These are phyloP conservation scores for Smutsia temminckii DNA, from an alignment of 2,797 vertebrate species.

Conservation along the genomic window DNA sequence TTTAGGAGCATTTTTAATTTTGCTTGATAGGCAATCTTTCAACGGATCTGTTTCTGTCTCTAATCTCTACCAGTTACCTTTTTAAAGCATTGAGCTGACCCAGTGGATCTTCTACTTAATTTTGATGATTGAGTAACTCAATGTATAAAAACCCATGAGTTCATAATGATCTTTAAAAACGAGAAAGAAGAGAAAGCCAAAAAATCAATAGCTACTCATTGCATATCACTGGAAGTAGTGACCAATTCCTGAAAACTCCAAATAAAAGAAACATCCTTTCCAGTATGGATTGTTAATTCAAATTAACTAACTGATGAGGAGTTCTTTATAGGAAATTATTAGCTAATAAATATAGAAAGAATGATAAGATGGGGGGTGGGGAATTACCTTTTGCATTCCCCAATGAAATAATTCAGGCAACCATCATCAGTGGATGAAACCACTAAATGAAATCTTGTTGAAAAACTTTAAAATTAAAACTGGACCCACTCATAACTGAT, in stretches of 20 bases:
- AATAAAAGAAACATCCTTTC: constrained; percentile 31
- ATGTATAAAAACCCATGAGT: neutral
- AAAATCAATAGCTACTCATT: neutral
- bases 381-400: neutral
- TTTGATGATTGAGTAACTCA: neutral
- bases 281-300: constrained; percentile 39
- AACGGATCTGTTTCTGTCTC: neutral
- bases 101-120: constrained; percentile 17
- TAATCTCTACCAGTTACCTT: neutral
- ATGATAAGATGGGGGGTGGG: neutral
- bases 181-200: neutral
- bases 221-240: neutral
- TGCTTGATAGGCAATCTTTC: constrained; percentile 6
- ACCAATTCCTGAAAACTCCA: neutral
- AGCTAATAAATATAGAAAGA: neutral
- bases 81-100: constrained; percentile 14
- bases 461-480: neutral
- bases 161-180: neutral
- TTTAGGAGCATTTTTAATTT: constrained; percentile 41
- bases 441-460: constrained; percentile 26
- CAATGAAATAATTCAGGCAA: constrained; percentile 25
- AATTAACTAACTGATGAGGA: neutral
- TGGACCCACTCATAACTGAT: neutral
- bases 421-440: neutral
- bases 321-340: neutral